Evolutionary conservation across 2,888 invertebrate species (phyloP).

Genomic region (Scotopteryx bipunctaria): DNA sequence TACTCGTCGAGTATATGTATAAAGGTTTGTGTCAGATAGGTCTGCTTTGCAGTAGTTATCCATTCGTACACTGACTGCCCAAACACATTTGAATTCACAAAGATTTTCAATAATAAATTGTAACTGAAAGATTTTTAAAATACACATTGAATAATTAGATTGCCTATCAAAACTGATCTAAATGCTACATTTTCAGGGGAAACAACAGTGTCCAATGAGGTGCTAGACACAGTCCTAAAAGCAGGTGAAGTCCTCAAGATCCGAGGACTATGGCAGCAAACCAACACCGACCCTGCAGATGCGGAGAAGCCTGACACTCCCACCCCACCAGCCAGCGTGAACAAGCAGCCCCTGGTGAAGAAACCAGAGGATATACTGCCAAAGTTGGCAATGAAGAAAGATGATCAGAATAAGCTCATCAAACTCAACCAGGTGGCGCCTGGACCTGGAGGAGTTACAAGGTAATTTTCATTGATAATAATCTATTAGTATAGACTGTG

Average conservation of each 20-base stretch:
- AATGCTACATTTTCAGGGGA: constrained; percentile 77
- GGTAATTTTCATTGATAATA: constrained; percentile 45
- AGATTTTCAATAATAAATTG: too few relatives aligned
- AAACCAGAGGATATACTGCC: constrained; percentile 61
- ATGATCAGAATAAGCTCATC: constrained; percentile 68
- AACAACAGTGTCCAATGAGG: constrained; percentile 93
- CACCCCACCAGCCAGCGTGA: constrained; percentile 46
- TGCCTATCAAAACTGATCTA: not conserved
- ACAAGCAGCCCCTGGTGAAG: constrained; percentile 56
- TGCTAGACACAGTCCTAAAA: constrained; percentile 90
- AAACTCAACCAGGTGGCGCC: constrained; percentile 67
- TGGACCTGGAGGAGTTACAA: constrained; percentile 55
- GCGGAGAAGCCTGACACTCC: constrained; percentile 59
- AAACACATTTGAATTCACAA: too few relatives aligned
- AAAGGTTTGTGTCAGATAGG: constrained; percentile 72
- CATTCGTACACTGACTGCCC: too few relatives aligned
- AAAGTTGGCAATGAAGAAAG: constrained; percentile 75
- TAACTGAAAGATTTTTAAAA: too few relatives aligned
- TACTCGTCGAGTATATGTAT: constrained; percentile 94
- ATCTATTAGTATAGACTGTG: not conserved
- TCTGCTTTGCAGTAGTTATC: too few relatives aligned
- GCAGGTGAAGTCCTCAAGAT: constrained; percentile 93
- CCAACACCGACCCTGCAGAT: constrained; percentile 70
- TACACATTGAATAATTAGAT: too few relatives aligned
- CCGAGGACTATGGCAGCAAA: constrained; percentile 90